Evolutionary conservation across 2,113 vertebrate genomes (phyloP), one percentile per base, ranked within the genome.

Genomic region (Machaerirhynchus nigripectus): DNA sequence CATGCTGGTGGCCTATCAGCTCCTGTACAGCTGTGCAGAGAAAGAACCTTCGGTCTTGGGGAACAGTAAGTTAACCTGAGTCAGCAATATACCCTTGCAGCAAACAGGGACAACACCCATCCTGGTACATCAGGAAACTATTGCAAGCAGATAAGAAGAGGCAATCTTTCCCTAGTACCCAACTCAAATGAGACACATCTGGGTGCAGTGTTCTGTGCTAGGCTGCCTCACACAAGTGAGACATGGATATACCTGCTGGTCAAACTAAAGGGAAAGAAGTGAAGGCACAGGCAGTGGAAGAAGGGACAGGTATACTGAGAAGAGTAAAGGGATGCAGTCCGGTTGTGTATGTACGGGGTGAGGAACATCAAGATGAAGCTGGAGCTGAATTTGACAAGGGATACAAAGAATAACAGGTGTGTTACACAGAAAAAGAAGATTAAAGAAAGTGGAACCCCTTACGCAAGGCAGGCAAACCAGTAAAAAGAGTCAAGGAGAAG

Each of bases 1-100:
- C 3, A 8, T 4, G 1, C 5, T 1, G 1, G 6, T 13, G 15
- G 16, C 3, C 7, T 20, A 7, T 23, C 11, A 64, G 5, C 30
- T 63, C 0, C 0, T 42, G 6, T 37, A 9, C 23, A 47, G 7
- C 6, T 65, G 28, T 47, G 22, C 10, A 57, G 24, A 81, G 27
- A 60, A 63, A 46, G 2, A 47, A 5, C 5, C 18, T 40, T n/a
- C n/a, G 7, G 13, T 77, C 15, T 17, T 69, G 15, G 10, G 22
- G 26, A 56, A 10, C 9, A 76, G 13, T 11, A 68, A 69, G 1
- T 5, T 40, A 28, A 40, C 11, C 15, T 18, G 7, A 39, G 2
- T 49, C 13, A 57, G 7, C 16, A 27, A 7, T 5, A 39, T 3
- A 7, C 3, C 9, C 11, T 16, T 44, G 30, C 14, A 61, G 10